Conservation (phyloP, 2,797 vertebrate species). For the Clarias fuscus region DNA sequence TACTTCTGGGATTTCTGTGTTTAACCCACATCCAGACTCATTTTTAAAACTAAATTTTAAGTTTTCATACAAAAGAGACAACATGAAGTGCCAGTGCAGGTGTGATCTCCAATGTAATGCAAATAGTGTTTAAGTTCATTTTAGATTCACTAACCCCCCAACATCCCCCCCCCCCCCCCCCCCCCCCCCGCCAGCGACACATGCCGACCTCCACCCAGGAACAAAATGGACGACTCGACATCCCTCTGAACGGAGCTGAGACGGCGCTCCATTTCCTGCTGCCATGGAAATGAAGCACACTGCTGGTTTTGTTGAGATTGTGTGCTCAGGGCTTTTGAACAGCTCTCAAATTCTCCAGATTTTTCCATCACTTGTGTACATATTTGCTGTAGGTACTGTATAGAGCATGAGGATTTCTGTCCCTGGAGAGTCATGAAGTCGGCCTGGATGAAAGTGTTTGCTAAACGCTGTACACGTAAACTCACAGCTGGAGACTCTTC, state of each 20-base stretch:
- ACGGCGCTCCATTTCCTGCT: not conserved
- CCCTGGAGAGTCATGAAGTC: not conserved
- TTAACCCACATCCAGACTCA: not conserved
- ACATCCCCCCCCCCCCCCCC: too few species aligned
- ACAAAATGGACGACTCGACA: too few species aligned
- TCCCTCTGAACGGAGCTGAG: too few species aligned
- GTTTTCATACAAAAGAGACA: too few species aligned
- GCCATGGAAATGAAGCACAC: not conserved
- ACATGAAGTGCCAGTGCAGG: too few species aligned
- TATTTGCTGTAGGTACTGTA: not conserved
- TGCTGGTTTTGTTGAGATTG: not conserved
- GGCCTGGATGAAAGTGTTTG: not conserved
- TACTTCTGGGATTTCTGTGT: not conserved
- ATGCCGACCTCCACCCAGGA: too few species aligned
- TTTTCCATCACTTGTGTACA: not conserved
- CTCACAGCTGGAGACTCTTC: slow-evolving; percentile 18
- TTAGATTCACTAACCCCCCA: too few species aligned
- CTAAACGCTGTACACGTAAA: not conserved
- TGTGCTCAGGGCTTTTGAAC: not conserved
- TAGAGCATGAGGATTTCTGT: not conserved
- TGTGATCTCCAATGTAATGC: too few species aligned
- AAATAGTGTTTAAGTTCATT: too few species aligned
- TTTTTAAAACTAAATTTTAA: too few species aligned
- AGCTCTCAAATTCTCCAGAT: too few species aligned
- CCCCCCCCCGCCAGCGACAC: too few species aligned